These are phyloP conservation scores for Manis javanica DNA, from an alignment of 2,797 vertebrate species.

Conservation along the genomic window DNA sequence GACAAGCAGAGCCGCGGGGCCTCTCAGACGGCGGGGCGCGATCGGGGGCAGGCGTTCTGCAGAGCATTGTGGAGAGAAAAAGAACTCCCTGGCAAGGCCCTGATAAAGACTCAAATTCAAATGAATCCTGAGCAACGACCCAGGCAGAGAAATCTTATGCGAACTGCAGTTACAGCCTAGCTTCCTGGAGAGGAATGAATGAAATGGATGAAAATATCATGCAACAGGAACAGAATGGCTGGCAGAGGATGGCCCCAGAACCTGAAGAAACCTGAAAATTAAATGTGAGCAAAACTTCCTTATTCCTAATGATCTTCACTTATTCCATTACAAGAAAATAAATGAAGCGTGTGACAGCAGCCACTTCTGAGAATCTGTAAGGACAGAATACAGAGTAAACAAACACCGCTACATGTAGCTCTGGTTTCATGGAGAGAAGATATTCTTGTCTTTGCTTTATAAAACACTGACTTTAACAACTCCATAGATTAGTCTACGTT, in stretches of 20 bases:
- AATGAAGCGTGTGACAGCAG: background rate
- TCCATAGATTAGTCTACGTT: background rate
- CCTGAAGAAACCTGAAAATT: background rate
- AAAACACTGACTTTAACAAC: conserved; percentile 34
- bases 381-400: background rate
- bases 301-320: background rate
- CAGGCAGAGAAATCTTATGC: background rate
- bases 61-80: background rate
- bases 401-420: background rate
- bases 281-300: background rate
- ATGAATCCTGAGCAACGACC: background rate
- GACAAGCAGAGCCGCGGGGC: background rate
- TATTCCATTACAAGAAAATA: background rate
- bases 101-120: conserved; percentile 55
- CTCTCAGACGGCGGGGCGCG: conserved; percentile 18
- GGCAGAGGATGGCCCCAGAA: background rate
- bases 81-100: conserved; percentile 17
- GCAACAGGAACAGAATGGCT: background rate
- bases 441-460: background rate
- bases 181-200: background rate
- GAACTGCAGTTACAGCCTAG: background rate
- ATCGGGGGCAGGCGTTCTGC: conserved; percentile 40
- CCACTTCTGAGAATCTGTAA: background rate
- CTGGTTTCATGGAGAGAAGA: background rate
- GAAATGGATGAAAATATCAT: background rate